Evolutionary conservation across 2,113 vertebrate species (phyloP), one percentile per base, ranked within the genome.

Genomic region (Mastomys coucha): DNA sequence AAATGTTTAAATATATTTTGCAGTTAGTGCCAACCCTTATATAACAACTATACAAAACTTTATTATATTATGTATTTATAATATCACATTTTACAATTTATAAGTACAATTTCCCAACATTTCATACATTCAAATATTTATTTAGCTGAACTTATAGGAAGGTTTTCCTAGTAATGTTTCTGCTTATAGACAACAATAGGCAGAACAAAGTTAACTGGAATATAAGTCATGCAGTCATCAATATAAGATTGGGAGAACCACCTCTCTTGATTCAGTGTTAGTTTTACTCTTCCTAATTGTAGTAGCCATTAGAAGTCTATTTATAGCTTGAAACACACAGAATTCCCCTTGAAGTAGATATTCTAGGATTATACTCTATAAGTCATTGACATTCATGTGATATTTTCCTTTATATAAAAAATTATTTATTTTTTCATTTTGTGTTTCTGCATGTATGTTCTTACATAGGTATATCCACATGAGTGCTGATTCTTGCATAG

Each of bases 131-230:
- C 42, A 95, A 49, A 78, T 73, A 94, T 63, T 86, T 49, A 89
- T 5, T 89, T 49, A 28, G 22, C 67, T 87, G n/a, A 73, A 77
- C 45, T 77, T 2, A 82, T 45, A n/a, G 72, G 31, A 36, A 65
- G 22, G 28, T 75, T 85, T 96, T 92, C 49, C 24, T 84, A 87
- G 45, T 89, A 75, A 81, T 87, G 49, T 63, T 96, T 92, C n/a
- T 82, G 88, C 86, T 95, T 77, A 81, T 69, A 95, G 45, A 69
- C 78, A 82, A 82, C 58, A 86, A 78, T 45, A 89, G 33, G 20
- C 39, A 19, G 87, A 65, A 19, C 69, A 80, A 81, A 95, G 91
- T 92, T 88, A 94, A 45, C 20, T 91, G 69, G 17, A n/a, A 14
- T 92, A 1, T n/a, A 87, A 60, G 86, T 78, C 53, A 90, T 78